Evolutionary conservation across 2,797 vertebrate species (phyloP), one percentile per base, ranked within the genome.

Genomic region (Thunnus albacares): DNA sequence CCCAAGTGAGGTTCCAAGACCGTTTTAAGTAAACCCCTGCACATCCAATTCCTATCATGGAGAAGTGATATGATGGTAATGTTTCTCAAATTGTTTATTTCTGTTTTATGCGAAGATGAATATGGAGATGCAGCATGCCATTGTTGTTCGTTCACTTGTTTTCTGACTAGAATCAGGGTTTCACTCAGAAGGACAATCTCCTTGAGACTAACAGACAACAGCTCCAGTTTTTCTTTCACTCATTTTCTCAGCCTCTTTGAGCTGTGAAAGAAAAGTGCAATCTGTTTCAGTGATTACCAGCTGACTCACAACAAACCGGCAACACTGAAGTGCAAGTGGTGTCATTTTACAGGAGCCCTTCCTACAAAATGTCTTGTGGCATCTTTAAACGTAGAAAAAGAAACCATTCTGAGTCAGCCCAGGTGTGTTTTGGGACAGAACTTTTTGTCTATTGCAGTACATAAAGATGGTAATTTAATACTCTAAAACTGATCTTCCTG

Each of bases 261-360:
- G 60, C 78, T 68, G 33, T 58, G 76, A 67, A 56, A 86, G 72
- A 79, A 85, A 80, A 90, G 73, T 71, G 59, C 79, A 84, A 84
- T 87, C 79, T 82, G 77, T 90, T 85, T 89, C 68, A 71, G 66
- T 85, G 78, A 86, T 90, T 83, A 77, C 75, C 6, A 20, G 41
- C 61, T 73, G 79, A 83, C 76, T 87, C 80, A 58, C 82, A 83
- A 81, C 73, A 85, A 79, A 79, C 64, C 51, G 12, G 57, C 64
- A 71, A 64, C 55, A 58, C 58, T 87, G 11, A 80, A 80, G 75
- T 55, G 75, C 57, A 67, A 33, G 6, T 75, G 56, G 81, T 81
- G 73, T 64, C 62, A 65, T 80, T 82, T 80, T 64, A 70, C 35
- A 63, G 28, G 17, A 45, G 63, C 53, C 22, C 52, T 71, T 74